A percentile compares a stretch with the other conserved stretches of the same genome.
Conservation (phyloP, 2,888 invertebrate genomes). For the Xanthorhoe spadicearia region DNA sequence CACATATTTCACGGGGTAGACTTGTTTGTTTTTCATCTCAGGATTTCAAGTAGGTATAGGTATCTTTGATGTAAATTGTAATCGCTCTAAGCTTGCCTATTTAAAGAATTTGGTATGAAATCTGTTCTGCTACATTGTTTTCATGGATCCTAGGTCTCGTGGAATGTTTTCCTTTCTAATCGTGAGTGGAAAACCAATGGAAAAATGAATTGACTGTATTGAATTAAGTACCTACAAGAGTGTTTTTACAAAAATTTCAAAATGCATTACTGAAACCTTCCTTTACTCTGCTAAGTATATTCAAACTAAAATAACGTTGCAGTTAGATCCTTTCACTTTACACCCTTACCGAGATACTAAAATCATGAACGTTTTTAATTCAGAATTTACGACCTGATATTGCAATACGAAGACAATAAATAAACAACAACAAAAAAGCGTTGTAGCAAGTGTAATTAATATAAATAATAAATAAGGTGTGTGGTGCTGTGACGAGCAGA, state of each 20-base stretch:
- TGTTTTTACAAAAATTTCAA: not conserved
- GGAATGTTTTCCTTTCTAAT: too few species aligned
- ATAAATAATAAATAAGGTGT: constrained; percentile 77
- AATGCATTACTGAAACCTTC: not conserved
- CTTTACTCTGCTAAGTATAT: not conserved
- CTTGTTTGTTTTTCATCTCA: constrained; percentile 73
- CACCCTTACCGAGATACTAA: constrained; percentile 12
- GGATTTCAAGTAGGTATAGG: constrained; percentile 16
- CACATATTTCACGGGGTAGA: constrained; percentile 77
- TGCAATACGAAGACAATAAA: constrained; percentile 44
- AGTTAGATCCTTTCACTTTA: not conserved
- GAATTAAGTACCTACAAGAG: too few species aligned
- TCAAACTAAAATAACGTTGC: too few species aligned
- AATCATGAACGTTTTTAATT: constrained; percentile 34
- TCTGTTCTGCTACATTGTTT: too few species aligned
- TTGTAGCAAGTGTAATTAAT: constrained; percentile 67
- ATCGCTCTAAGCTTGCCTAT: not conserved
- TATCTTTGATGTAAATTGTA: not conserved
- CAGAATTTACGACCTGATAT: constrained; percentile 39
- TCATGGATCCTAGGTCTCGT: too few species aligned
- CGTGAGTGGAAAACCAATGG: not conserved
- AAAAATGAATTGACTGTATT: too few species aligned
- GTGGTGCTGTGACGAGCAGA: constrained; percentile 54
- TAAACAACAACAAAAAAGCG: constrained; percentile 57
- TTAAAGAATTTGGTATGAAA: too few species aligned